Evolutionary conservation across 2,113 vertebrate species (phyloP).

Genomic region (Hippocampus comes): DNA sequence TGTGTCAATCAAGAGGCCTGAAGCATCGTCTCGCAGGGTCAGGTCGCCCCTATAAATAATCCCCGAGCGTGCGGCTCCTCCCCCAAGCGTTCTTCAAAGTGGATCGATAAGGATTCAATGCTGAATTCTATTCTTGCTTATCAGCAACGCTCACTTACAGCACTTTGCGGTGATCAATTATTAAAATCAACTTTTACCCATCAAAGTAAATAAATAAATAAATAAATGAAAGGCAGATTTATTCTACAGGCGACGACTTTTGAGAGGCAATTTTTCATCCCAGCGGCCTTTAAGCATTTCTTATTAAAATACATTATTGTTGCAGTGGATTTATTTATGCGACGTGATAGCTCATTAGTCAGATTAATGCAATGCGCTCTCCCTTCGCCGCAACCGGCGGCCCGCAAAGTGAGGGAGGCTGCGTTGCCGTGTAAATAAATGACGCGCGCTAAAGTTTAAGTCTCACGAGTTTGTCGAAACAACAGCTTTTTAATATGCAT

Average conservation of each 20-base stretch:
- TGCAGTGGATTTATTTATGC: slow-evolving; percentile 78
- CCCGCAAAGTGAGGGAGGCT: slow-evolving; percentile 34
- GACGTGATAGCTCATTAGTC: slow-evolving; percentile 78
- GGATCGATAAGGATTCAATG: slow-evolving; percentile 65
- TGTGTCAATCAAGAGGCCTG: slow-evolving; percentile 57
- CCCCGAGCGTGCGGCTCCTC: slow-evolving; percentile 56
- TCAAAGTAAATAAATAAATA: slow-evolving; percentile 66
- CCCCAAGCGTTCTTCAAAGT: slow-evolving; percentile 66
- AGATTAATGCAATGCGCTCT: slow-evolving; percentile 78
- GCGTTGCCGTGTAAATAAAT: slow-evolving; percentile 51
- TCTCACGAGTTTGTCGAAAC: slow-evolving; percentile 39
- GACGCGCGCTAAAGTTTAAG: slow-evolving; percentile 51
- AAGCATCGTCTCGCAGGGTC: slow-evolving; percentile 61
- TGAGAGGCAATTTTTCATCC: slow-evolving; percentile 76
- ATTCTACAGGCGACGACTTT: slow-evolving; percentile 70
- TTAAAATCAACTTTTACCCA: slow-evolving; percentile 73
- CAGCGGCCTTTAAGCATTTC: slow-evolving; percentile 76
- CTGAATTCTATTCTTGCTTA: slow-evolving; percentile 66
- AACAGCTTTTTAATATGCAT: slow-evolving; percentile 39
- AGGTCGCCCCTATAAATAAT: slow-evolving; percentile 69
- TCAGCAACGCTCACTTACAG: slow-evolving; percentile 65
- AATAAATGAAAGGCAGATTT: slow-evolving; percentile 70
- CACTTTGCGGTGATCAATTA: slow-evolving; percentile 74
- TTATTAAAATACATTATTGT: slow-evolving; percentile 81
- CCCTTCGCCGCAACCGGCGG: slow-evolving; percentile 52